Evolutionary conservation across 2,797 vertebrate species (phyloP), one percentile per base, ranked within the genome.

Genomic region (Austrolebias charrua): DNA sequence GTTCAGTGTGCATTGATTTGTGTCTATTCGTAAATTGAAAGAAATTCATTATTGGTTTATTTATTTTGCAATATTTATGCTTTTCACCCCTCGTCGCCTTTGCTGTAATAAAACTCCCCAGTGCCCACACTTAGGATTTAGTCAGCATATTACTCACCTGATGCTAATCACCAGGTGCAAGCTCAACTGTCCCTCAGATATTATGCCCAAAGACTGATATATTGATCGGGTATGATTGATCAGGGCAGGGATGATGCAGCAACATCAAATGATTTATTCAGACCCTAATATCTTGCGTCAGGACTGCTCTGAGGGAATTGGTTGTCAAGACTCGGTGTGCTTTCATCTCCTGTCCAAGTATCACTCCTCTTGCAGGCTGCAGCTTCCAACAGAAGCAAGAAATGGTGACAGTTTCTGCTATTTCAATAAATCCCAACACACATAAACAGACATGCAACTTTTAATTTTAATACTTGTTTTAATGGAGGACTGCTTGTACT

Each of bases 251-350:
- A 91, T 90, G 91, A 93, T 91, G 80, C 90, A 86, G 90, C 92
- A 91, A 83, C 85, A 85, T 91, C 70, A 69, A 78, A 82, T 89
- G 90, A 93, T 92, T 92, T 90, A 93, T 92, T 92, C 85, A 82
- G 75, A 58, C 61, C 69, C 71, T 93, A 91, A 92, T 91, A 86
- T 81, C 63, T 75, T 51, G 67, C 64, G 86, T 88, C 88, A 84
- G 84, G 77, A 49, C 54, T 55, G 56, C 69, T 78, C 75, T 69
- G 50, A 31, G 78, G 72, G 86, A 81, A 64, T 38, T 33, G 44
- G 63, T 76, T 80, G 80, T 66, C 51, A 42, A 24, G 47, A 64
- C 74, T 58, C 48, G 12, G 45, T 20, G 58, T 79, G 60, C 80
- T 86, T 90, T 88, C 69, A 88, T 90, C 83, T 88, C 76, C 68